Conservation (phyloP, 2,797 vertebrate genomes). For the Florisuga fusca region DNA sequence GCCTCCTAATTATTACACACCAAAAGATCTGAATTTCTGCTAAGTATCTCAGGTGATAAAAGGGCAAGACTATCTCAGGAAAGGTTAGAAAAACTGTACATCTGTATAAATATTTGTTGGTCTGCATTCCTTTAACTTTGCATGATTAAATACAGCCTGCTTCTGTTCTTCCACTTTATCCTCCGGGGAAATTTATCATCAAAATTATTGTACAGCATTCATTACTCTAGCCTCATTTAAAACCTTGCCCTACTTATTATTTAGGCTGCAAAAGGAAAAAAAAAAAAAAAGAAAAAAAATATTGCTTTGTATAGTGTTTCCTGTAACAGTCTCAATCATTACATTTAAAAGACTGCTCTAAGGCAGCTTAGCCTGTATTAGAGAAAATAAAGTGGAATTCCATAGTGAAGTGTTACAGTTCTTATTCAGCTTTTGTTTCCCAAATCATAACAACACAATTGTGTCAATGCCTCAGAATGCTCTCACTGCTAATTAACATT, state of each 20-base stretch:
- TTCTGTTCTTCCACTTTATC: slow-evolving; percentile 66
- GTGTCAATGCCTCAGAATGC: slow-evolving; percentile 8
- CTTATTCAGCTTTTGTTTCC: slow-evolving; percentile 54
- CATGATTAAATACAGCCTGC: slow-evolving; percentile 70
- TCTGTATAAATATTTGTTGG: slow-evolving; percentile 62
- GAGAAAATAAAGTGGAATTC: slow-evolving; percentile 41
- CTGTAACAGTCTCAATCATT: slow-evolving; percentile 71
- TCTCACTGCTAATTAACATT: not conserved
- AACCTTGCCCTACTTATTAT: slow-evolving; percentile 75
- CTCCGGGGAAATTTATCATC: slow-evolving; percentile 70
- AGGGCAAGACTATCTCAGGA: not conserved
- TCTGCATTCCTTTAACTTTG: slow-evolving; percentile 55
- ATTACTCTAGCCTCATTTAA: slow-evolving; percentile 72
- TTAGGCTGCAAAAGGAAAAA: slow-evolving; percentile 49
- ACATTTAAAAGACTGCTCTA: slow-evolving; percentile 68
- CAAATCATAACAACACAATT: not conserved
- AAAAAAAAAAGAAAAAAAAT: slow-evolving; percentile 5
- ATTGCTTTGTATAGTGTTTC: slow-evolving; percentile 62
- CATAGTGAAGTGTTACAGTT: slow-evolving; percentile 30
- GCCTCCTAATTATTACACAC: not conserved
- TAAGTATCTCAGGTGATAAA: slow-evolving; percentile 29
- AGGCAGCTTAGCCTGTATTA: slow-evolving; percentile 65
- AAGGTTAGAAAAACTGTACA: slow-evolving; percentile 7
- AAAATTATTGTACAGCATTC: slow-evolving; percentile 69
- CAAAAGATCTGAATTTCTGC: not conserved